Evolutionary conservation across 2,113 vertebrate species (phyloP), one percentile per base, ranked within the genome.

Genomic region (Seriola rivoliana): DNA sequence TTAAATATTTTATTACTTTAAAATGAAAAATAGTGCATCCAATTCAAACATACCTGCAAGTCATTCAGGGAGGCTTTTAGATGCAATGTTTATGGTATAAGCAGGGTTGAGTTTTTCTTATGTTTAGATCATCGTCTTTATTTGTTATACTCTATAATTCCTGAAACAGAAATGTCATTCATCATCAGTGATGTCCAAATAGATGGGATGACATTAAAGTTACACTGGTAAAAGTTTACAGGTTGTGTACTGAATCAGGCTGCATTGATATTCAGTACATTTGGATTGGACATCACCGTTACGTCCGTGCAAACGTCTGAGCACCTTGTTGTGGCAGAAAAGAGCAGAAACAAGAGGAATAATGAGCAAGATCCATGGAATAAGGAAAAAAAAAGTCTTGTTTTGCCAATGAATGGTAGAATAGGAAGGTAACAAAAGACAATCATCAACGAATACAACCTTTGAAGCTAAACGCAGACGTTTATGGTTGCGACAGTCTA

Each of bases 1-100:
- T 80, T 96, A 93, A 96, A 95, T 95, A 95, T 94, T 96, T 95
- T 89, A 95, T 93, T 66, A 69, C 54, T 89, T 95, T 59, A 90
- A 95, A 96, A 95, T 95, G 82, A 93, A 94, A 89, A 86, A 93
- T 91, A 89, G 82, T 76, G 89, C 85, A 88, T 89, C 88, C 93
- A 95, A 93, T 95, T 94, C 90, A 90, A 94, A 93, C 85, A 83
- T 83, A 82, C 86, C 94, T 89, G 69, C 81, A 62, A 93, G 94
- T 93, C 88, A 91, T 92, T 89, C 77, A 46, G 58, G 67, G 52
- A 67, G 82, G 74, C 71, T 83, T 80, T 91, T 32, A 40, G 76
- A 82, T 71, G 77, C 32, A n/a, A 29, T 75, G 63, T 90, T 85
- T 73, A 84, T 74, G 88, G 85, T 89, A 72, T 69, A 29, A 78